phyloP scores from a whole-genome alignment of 1,140 invertebrate genomes.

The Oreohelix idahoensis region DNA sequence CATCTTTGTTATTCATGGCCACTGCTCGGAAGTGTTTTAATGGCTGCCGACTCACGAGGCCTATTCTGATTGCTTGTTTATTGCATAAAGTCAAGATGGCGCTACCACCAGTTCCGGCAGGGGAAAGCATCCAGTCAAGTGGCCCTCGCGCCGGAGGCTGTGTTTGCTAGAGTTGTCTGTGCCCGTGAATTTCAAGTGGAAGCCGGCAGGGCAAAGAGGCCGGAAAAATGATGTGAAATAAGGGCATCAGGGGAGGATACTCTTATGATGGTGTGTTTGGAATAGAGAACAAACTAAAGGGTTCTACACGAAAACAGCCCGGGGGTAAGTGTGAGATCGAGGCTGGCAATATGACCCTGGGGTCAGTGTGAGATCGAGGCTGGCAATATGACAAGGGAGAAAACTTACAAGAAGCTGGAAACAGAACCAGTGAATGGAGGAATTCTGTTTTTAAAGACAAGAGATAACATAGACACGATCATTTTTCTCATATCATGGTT shows the following conservation, averaged over 20 bases:
- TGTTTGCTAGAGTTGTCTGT: constrained; percentile 34
- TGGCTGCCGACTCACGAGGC: constrained; percentile 1
- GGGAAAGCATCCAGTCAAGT: constrained; percentile 32
- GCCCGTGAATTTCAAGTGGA: constrained; percentile 28
- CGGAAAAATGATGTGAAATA: constrained; percentile 13
- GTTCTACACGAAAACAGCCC: background rate
- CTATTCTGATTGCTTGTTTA: constrained; percentile 25
- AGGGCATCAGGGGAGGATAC: constrained; percentile 14
- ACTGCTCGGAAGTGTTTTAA: constrained; percentile 1
- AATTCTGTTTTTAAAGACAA: background rate
- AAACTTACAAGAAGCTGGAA: background rate
- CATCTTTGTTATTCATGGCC: constrained; percentile 1
- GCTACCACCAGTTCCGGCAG: constrained; percentile 17
- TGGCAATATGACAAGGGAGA: background rate
- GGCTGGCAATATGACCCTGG: background rate
- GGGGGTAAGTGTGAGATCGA: background rate
- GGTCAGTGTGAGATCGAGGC: background rate
- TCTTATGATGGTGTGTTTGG: constrained; percentile 25
- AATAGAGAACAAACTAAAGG: constrained; percentile 13
- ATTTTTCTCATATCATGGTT: too few relatives aligned
- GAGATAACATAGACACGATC: too few relatives aligned
- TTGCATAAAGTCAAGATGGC: constrained; percentile 38
- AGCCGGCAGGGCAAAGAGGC: background rate
- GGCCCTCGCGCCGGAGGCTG: constrained; percentile 14
- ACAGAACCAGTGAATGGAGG: background rate